phyloP scores from a whole-genome alignment of 1,140 invertebrate species.

The Drosophila suzukii region DNA sequence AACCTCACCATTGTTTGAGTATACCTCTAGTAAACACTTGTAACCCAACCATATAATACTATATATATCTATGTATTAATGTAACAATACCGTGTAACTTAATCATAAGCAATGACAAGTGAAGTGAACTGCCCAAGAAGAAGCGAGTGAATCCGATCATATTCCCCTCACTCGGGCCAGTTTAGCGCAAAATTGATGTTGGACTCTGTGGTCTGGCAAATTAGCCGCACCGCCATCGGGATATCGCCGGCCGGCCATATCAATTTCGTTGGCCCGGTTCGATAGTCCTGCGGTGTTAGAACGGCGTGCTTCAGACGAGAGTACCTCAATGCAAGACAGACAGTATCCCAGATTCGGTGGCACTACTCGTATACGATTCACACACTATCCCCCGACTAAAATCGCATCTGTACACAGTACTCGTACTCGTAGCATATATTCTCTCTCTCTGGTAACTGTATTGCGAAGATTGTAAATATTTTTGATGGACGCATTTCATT shows the following conservation, averaged over 20 bases:
- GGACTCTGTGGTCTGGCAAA: slow-evolving; percentile 80
- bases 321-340: slow-evolving; percentile 82
- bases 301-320: slow-evolving; percentile 78
- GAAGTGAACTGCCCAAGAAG: slow-evolving; percentile 54
- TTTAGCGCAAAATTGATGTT: slow-evolving; percentile 84
- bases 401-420: slow-evolving; percentile 41
- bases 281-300: slow-evolving; percentile 64
- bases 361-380: slow-evolving; percentile 32
- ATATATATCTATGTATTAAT: slow-evolving; percentile 43
- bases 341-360: slow-evolving; percentile 58
- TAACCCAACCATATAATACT: slow-evolving; percentile 44
- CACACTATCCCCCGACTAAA: slow-evolving; percentile 41
- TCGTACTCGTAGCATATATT: slow-evolving; percentile 36
- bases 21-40: slow-evolving; percentile 25
- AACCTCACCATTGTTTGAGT: slow-evolving; percentile 41
- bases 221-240: slow-evolving; percentile 68
- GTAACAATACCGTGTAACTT: slow-evolving; percentile 47
- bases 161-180: slow-evolving; percentile 19
- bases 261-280: slow-evolving; percentile 43
- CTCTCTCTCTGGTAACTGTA: slow-evolving; percentile 30
- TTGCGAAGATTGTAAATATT: slow-evolving; percentile 59
- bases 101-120: slow-evolving; percentile 72
- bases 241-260: slow-evolving; percentile 43
- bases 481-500: slow-evolving; percentile 56
- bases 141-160: slow-evolving; percentile 9